Evolutionary conservation across 2,888 invertebrate species (phyloP).

Genomic region (Camptogramma bilineatum): DNA sequence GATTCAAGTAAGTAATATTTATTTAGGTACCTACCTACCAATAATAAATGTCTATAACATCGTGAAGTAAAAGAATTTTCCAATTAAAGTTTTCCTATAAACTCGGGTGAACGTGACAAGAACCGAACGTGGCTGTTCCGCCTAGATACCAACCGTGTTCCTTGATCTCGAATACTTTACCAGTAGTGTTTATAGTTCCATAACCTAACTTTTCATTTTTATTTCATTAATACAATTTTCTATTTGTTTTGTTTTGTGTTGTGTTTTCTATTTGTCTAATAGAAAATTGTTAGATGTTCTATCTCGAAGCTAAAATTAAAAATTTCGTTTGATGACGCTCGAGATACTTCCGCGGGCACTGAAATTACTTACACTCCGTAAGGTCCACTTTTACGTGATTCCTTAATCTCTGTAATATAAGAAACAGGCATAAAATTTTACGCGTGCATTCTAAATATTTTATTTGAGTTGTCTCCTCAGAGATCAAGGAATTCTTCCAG

Average conservation of each 20-base stretch:
- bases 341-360: conserved; percentile 50
- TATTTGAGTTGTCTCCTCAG: conserved; percentile 35
- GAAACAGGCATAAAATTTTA: conserved; percentile 42
- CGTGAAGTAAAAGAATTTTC: conserved; percentile 56
- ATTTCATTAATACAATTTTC: too few species aligned
- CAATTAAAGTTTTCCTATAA: conserved; percentile 73
- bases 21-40: background rate
- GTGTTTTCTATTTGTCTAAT: background rate
- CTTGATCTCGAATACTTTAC: conserved; percentile 13
- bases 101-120: conserved; percentile 48
- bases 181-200: background rate
- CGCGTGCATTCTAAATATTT: conserved; percentile 36
- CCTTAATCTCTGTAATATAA: conserved; percentile 39
- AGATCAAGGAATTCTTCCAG: conserved; percentile 34
- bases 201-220: background rate
- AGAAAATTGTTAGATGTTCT: conserved; percentile 1
- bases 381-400: conserved; percentile 37
- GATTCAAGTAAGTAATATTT: background rate
- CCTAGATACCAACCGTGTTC: conserved; percentile 27
- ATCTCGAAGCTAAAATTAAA: conserved; percentile 51
- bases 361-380: conserved; percentile 49
- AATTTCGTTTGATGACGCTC: conserved; percentile 46
- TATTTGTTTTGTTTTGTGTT: too few species aligned
- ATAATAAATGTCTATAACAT: background rate
- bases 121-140: conserved; percentile 31